phyloP scores from a whole-genome alignment of 2,888 invertebrate genomes.

The Drosophila meridionalis region DNA sequence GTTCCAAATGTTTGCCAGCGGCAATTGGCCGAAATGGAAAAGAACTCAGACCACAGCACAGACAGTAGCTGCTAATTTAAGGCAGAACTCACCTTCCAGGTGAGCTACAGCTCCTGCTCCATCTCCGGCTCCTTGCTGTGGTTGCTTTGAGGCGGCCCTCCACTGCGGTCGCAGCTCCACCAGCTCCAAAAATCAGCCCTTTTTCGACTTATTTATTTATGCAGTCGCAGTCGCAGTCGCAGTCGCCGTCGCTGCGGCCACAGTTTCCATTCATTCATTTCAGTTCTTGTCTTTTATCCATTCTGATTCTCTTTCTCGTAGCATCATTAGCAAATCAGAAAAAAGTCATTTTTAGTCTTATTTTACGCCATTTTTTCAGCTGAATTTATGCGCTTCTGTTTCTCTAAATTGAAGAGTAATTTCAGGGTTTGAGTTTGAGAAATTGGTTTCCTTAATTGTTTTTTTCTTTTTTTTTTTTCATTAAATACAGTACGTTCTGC shows the following conservation, averaged over 20 bases:
- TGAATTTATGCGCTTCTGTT: slow-evolving; percentile 73
- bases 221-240: slow-evolving; percentile 13
- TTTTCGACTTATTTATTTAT: slow-evolving; percentile 45
- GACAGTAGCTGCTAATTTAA: slow-evolving; percentile 71
- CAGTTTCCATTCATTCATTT: slow-evolving; percentile 14
- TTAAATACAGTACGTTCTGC: slow-evolving; percentile 21
- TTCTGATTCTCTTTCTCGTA: slow-evolving; percentile 15
- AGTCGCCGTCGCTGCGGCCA: slow-evolving; percentile 7
- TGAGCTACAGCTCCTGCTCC: slow-evolving; percentile 18
- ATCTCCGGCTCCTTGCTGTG: slow-evolving; percentile 28
- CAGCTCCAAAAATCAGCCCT: slow-evolving; percentile 34
- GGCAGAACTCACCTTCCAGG: slow-evolving; percentile 34
- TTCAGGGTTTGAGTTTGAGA: slow-evolving; percentile 57
- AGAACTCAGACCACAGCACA: slow-evolving; percentile 15
- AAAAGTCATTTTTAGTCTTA: slow-evolving; percentile 36
- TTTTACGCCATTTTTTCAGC: slow-evolving; percentile 47
- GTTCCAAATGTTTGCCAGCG: slow-evolving; percentile 61
- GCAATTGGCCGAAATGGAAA: slow-evolving; percentile 45
- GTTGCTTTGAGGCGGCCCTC: slow-evolving; percentile 44
- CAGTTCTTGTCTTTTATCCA: slow-evolving; percentile 14
- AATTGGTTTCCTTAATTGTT: slow-evolving; percentile 70
- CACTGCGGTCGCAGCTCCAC: slow-evolving; percentile 29
- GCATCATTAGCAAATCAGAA: slow-evolving; percentile 61
- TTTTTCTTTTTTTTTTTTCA: slow-evolving; percentile 22
- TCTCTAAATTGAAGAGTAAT: slow-evolving; percentile 45